These are phyloP conservation scores for Dipodomys ordii DNA, from an alignment of 2,113 vertebrate genomes.

Conservation along the genomic window DNA sequence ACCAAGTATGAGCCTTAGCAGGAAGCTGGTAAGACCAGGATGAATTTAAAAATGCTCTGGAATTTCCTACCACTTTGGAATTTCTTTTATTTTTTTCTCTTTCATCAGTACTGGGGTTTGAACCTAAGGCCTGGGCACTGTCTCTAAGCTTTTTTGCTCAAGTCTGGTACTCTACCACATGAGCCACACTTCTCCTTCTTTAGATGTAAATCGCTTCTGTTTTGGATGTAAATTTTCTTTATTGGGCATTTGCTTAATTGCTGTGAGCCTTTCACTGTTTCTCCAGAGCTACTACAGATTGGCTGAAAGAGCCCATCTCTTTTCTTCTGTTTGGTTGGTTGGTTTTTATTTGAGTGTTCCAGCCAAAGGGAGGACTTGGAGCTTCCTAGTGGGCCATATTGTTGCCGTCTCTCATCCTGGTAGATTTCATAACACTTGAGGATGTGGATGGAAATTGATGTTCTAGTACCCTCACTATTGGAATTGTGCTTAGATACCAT, in stretches of 20 bases:
- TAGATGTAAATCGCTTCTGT: no score
- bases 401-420: not conserved
- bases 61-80: not conserved
- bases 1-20: not conserved
- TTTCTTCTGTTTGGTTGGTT: not conserved
- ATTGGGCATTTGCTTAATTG: not conserved
- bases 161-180: no score
- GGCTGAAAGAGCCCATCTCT: not conserved
- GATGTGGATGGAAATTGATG: not conserved
- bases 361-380: not conserved
- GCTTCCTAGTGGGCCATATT: not conserved
- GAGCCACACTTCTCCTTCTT: no score
- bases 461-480: not conserved
- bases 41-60: not conserved
- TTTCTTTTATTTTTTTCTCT: no score
- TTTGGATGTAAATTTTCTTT: not conserved
- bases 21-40: not conserved
- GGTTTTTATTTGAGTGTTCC: not conserved
- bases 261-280: not conserved
- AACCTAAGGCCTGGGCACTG: no score
- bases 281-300: not conserved
- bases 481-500: not conserved
- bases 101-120: no score
- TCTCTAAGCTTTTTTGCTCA: no score
- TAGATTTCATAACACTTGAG: not conserved